These are phyloP conservation scores for Scaeva pyrastri DNA, from an alignment of 2,888 invertebrate species.

Conservation along the genomic window DNA sequence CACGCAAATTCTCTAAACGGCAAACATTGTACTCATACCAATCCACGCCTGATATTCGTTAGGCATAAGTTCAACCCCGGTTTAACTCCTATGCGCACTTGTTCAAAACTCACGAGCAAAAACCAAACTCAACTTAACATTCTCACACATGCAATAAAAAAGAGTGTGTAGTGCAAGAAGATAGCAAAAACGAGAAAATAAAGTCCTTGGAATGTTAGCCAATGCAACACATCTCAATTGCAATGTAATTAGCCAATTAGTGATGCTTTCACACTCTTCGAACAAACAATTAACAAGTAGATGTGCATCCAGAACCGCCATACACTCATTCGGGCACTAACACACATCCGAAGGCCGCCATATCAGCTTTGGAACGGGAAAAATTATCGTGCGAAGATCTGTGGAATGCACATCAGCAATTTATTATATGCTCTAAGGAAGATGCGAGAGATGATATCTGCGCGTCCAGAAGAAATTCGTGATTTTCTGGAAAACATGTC, in stretches of 20 bases:
- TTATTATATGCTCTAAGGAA: constrained; percentile 36
- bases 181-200: neutral
- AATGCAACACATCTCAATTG: constrained; percentile 74
- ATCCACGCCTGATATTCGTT: neutral
- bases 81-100: constrained; percentile 31
- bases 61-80: neutral
- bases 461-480: constrained; percentile 60
- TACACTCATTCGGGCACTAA: constrained; percentile 4
- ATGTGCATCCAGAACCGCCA: constrained; percentile 44
- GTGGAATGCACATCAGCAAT: constrained; percentile 57
- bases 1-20: constrained; percentile 64
- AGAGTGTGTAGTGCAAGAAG: neutral
- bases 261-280: constrained; percentile 79
- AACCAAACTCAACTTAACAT: constrained; percentile 24
- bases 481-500: constrained; percentile 73
- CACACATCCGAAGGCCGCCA: constrained; percentile 10
- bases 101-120: constrained; percentile 4
- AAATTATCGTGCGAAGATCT: constrained; percentile 74
- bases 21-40: constrained; percentile 23
- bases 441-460: constrained; percentile 59
- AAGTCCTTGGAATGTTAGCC: constrained; percentile 58
- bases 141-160: constrained; percentile 53
- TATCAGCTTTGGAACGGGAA: constrained; percentile 10
- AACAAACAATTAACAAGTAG: constrained; percentile 74
- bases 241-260: constrained; percentile 81